Base-by-base conservation (phyloP, 2,797 vertebrate species). In the Amniataba percoides region DNA sequence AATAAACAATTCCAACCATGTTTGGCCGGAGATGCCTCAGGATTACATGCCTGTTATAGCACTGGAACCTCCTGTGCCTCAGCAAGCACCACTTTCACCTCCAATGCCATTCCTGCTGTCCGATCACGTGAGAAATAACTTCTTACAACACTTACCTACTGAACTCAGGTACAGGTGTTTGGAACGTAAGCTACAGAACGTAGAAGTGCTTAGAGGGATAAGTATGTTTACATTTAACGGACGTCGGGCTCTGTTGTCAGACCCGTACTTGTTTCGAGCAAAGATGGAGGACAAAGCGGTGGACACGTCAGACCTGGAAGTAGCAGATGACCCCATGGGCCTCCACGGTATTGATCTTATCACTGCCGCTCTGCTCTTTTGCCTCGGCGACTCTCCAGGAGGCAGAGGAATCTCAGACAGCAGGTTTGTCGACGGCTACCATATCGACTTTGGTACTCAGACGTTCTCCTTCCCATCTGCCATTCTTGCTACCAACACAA, bases 391-490 rank as follows among this genome's bases (percentile, higher is more conserved):
- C 84, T 99, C 98, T 60, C 98, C 98, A 0, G 97, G 98, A 36
- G 98, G 98, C 34, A 92, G 98, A 53, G 97, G 98, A 0, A 99
- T 99, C 94, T 99, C 98, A 0, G 98, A 99, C 95, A 98, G 98
- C 92, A 95, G 97, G 1, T 95, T 97, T 82, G 97, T 98, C 0
- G 98, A 99, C 59, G 96, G 97, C 46, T 98, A 96, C 93, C 98
- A 91, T 16, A 94, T 99, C 79, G 97, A 99, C 90, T 98, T 98
- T 90, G 98, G 98, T 83, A 99, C 98, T 56, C 98, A 99, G 84
- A 99, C 98, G 0, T 99, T 99, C 94, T 99, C 98, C 71, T 97
- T 99, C 85, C 98, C 98, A 1, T 99, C 98, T 46, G 97, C 98
- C 86, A 98, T 99, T 83, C 85, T 99, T 63, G 98, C 98, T 60